phyloP scores from a whole-genome alignment of 2,888 invertebrate genomes.

The Leucoma salicis region DNA sequence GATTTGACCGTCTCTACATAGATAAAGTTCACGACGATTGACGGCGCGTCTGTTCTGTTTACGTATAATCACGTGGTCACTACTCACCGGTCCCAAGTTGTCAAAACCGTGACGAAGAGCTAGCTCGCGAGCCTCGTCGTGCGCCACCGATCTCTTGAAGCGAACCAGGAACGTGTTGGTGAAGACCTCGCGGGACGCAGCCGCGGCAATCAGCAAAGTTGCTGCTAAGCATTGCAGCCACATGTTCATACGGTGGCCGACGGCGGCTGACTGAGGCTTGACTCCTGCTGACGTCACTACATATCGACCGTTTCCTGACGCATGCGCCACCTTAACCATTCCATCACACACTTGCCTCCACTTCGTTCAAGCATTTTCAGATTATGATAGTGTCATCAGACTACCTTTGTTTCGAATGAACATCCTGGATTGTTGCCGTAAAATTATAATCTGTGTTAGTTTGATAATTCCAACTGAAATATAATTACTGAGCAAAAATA shows the following conservation, averaged over 20 bases:
- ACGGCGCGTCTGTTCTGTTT: constrained; percentile 60
- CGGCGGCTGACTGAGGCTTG: constrained; percentile 71
- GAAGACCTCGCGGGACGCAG: constrained; percentile 87
- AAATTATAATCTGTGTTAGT: background rate
- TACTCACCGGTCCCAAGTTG: constrained; percentile 96
- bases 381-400: constrained; percentile 55
- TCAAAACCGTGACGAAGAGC: constrained; percentile 96
- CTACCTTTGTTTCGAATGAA: constrained; percentile 45
- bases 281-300: constrained; percentile 68
- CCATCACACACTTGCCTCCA: constrained; percentile 33
- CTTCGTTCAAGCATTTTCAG: constrained; percentile 39
- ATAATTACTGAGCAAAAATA: no score
- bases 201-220: constrained; percentile 65
- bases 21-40: no score
- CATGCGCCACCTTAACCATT: constrained; percentile 59
- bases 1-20: no score
- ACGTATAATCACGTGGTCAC: constrained; percentile 70
- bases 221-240: constrained; percentile 74
- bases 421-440: constrained; percentile 38
- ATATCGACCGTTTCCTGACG: constrained; percentile 67
- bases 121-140: constrained; percentile 89
- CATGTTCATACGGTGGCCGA: constrained; percentile 70
- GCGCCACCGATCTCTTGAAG: constrained; percentile 89
- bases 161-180: constrained; percentile 98
- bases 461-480: no score